These are phyloP conservation scores for Galleria mellonella DNA, from an alignment of 1,140 invertebrate species.

Conservation along the genomic window DNA sequence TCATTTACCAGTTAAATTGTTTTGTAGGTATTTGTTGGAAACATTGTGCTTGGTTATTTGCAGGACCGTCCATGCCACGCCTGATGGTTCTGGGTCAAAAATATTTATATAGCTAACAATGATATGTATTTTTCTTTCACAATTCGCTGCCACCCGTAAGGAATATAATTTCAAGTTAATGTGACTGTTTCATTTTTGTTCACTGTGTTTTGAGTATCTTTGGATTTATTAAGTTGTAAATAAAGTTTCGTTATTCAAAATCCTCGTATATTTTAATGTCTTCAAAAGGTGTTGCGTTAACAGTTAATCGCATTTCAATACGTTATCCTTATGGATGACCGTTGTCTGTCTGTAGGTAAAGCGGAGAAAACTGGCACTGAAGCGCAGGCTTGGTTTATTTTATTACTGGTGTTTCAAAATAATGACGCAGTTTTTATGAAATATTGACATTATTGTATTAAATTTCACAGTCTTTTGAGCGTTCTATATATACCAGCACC, in stretches of 20 bases:
- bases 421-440: slow-evolving; percentile 13
- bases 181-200: slow-evolving; percentile 18
- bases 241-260: slow-evolving; percentile 36
- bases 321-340: slow-evolving; percentile 23
- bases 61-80: slow-evolving; percentile 27
- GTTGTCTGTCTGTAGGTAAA: slow-evolving; percentile 9
- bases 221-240: slow-evolving; percentile 43
- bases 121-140: slow-evolving; percentile 25
- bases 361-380: slow-evolving; percentile 25
- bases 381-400: slow-evolving; percentile 21
- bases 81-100: slow-evolving; percentile 49
- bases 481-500: no score
- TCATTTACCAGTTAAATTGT: slow-evolving; percentile 41
- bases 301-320: slow-evolving; percentile 36
- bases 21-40: slow-evolving; percentile 20
- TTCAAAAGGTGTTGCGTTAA: slow-evolving; percentile 33
- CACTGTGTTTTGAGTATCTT: slow-evolving; percentile 22
- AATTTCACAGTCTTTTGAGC: background rate
- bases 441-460: background rate
- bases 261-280: slow-evolving; percentile 20
- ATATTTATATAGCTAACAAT: slow-evolving; percentile 58
- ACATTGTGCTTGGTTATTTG: slow-evolving; percentile 22
- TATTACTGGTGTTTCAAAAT: slow-evolving; percentile 20
- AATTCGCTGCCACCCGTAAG: slow-evolving; percentile 19
- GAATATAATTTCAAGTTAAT: slow-evolving; percentile 10